Evolutionary conservation across 2,113 vertebrate species (phyloP).

Genomic region (Calidris pygmaea): DNA sequence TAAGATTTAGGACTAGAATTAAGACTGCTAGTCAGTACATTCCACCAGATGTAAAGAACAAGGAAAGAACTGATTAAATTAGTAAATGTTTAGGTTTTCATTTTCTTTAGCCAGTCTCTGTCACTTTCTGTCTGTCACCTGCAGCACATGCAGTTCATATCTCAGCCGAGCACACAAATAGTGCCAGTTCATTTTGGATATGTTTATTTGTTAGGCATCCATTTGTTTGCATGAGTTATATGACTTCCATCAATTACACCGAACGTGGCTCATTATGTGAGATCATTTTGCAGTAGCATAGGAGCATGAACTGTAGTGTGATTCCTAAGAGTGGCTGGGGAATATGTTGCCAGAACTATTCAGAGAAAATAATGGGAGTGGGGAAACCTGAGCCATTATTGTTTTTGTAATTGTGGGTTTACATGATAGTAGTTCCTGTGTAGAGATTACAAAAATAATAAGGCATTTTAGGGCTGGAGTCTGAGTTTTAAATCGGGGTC

Average conservation of each 20-base stretch:
- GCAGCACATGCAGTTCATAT: neutral
- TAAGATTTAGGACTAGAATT: neutral
- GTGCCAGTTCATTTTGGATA: constrained; percentile 31
- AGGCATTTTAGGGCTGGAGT: neutral
- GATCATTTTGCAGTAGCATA: constrained; percentile 20
- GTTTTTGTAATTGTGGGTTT: constrained; percentile 29
- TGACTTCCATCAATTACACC: constrained; percentile 26
- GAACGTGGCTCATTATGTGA: neutral
- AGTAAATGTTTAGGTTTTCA: neutral
- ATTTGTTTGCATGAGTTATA: constrained; percentile 50
- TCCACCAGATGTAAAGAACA: neutral
- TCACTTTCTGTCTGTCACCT: constrained; percentile 15
- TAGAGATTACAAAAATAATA: neutral
- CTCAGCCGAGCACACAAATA: constrained; percentile 40
- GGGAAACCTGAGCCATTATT: constrained; percentile 24
- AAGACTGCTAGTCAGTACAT: neutral
- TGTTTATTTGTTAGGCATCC: constrained; percentile 50
- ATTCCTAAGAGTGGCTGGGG: neutral
- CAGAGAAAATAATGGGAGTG: constrained; percentile 28
- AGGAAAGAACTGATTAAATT: neutral
- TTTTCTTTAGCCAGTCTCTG: neutral
- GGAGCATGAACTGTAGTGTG: constrained; percentile 10
- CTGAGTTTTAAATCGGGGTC: neutral
- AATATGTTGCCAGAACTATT: neutral
- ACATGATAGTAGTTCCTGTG: neutral